Evolutionary conservation across 2,797 vertebrate genomes (phyloP).

Genomic region (Hozukius guyotensis): DNA sequence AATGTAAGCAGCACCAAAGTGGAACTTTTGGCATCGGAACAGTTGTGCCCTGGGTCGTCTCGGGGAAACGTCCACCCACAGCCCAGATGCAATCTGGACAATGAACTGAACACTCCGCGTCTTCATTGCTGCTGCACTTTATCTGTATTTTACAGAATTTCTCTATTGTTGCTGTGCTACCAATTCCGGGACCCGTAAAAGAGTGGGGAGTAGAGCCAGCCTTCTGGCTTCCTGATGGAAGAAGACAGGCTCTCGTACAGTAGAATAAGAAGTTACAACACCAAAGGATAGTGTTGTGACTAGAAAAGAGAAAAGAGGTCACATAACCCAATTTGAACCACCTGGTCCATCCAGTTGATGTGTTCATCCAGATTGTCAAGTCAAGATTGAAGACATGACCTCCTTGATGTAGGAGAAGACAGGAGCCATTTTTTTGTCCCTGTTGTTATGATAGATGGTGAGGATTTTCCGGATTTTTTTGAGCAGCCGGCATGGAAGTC

Average conservation of each 20-base stretch:
- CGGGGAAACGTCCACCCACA: too few species aligned
- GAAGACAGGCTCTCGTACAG: background rate
- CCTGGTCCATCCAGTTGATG: background rate
- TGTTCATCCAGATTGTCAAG: background rate
- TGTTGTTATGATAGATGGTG: background rate
- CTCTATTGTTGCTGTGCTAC: background rate
- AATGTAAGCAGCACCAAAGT: too few species aligned
- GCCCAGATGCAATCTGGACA: too few species aligned
- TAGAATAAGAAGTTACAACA: background rate
- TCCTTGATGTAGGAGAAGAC: background rate
- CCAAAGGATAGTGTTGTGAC: background rate
- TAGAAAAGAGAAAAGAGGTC: background rate
- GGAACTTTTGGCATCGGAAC: fast-evolving
- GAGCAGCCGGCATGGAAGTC: background rate
- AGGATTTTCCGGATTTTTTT: background rate
- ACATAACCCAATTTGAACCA: background rate
- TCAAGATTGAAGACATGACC: background rate
- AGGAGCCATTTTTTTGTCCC: background rate
- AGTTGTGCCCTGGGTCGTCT: fast-evolving
- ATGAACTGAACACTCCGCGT: background rate
- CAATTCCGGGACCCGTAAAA: too few species aligned
- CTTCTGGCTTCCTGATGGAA: background rate
- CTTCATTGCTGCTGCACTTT: background rate
- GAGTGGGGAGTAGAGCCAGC: background rate
- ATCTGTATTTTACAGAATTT: background rate